phyloP scores from a whole-genome alignment of 37 sponge, comb jelly and placozoan species.

The Agelas oroides region DNA sequence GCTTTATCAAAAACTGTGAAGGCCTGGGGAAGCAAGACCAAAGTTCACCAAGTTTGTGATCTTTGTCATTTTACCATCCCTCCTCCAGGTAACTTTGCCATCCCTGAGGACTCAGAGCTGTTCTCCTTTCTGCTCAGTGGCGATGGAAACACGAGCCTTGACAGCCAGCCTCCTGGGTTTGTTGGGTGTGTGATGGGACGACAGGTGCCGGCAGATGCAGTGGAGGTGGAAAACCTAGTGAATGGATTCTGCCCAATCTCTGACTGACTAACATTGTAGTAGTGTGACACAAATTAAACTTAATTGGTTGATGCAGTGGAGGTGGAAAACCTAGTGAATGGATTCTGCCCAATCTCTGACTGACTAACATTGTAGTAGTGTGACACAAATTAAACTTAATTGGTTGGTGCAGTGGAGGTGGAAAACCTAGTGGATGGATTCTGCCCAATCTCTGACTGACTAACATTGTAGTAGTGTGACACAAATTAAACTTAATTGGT shows the following conservation, averaged over 20 bases:
- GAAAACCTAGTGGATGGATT: slow-evolving; percentile 4
- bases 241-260: slow-evolving; percentile 2
- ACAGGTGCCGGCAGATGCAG: slow-evolving; percentile 8
- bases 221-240: neutral
- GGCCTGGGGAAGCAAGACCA: too few relatives aligned
- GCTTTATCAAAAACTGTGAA: too few relatives aligned
- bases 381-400: too few relatives aligned
- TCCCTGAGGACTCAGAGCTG: slow-evolving; percentile 5
- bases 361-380: too few relatives aligned
- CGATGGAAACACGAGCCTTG: neutral
- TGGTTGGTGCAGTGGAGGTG: neutral
- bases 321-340: too few relatives aligned
- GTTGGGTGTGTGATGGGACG: slow-evolving; percentile 26
- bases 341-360: too few relatives aligned
- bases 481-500: too few relatives aligned
- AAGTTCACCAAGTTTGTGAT: too few relatives aligned
- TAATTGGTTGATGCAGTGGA: too few relatives aligned
- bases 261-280: too few relatives aligned
- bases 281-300: too few relatives aligned
- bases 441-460: neutral
- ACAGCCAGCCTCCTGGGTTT: slow-evolving; percentile 21
- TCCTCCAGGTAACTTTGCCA: neutral
- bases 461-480: too few relatives aligned
- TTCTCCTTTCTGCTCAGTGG: slow-evolving; percentile 42
- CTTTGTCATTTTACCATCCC: neutral